A percentile compares a stretch with the other conserved stretches of the same genome.
Conservation (phyloP, 2,797 vertebrate genomes). For the Toxotes lorentzi region DNA sequence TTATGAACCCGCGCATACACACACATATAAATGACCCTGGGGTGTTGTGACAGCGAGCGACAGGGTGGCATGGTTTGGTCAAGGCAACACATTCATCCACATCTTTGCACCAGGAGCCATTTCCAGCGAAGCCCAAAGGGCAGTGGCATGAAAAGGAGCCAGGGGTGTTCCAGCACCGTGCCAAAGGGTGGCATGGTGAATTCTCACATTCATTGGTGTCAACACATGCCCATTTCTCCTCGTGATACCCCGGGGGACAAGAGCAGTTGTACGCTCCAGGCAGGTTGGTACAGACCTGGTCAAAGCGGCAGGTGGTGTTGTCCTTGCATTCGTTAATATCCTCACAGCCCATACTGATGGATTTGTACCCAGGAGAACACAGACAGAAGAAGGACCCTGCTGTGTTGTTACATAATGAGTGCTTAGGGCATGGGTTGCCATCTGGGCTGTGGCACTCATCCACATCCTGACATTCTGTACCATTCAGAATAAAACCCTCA, state of each 20-base stretch:
- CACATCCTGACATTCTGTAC: constrained; percentile 73
- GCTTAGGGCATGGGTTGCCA: constrained; percentile 71
- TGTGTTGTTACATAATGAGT: constrained; percentile 83
- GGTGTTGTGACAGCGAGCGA: constrained; percentile 83
- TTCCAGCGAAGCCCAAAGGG: constrained; percentile 80
- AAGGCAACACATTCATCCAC: constrained; percentile 83
- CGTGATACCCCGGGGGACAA: constrained; percentile 81
- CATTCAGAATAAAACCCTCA: constrained; percentile 78
- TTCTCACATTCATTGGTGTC: constrained; percentile 85
- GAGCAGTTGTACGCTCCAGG: constrained; percentile 81
- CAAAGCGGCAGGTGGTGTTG: constrained; percentile 77
- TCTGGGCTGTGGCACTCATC: constrained; percentile 72
- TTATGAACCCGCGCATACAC: constrained; percentile 80
- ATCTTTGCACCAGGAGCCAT: constrained; percentile 85
- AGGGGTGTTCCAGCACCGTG: constrained; percentile 83
- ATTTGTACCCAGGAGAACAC: constrained; percentile 78
- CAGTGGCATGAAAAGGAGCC: constrained; percentile 88
- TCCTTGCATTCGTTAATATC: constrained; percentile 85
- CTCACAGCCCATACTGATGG: constrained; percentile 66
- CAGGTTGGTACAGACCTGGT: constrained; percentile 86
- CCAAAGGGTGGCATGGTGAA: constrained; percentile 77
- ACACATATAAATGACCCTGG: constrained; percentile 85
- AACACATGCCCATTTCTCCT: constrained; percentile 75
- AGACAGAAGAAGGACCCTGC: constrained; percentile 81
- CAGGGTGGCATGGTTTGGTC: constrained; percentile 76